Conservation (phyloP, 1,140 invertebrate species). For the Scaptomyza hsui region DNA sequence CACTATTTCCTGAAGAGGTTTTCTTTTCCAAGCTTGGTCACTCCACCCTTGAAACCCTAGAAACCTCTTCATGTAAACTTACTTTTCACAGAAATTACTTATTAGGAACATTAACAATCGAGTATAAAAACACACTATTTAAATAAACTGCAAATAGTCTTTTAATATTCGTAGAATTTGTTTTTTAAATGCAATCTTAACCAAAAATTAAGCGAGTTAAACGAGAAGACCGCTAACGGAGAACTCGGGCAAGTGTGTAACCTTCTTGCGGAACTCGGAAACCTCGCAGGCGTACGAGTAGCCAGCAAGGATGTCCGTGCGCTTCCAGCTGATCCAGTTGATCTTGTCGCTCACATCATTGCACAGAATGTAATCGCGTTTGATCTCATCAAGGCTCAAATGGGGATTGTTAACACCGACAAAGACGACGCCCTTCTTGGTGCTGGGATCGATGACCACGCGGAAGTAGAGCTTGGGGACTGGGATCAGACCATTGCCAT, state of each 20-base stretch:
- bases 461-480: conserved; percentile 87
- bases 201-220: conserved; percentile 8
- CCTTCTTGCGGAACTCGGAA: conserved; percentile 85
- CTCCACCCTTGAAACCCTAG: too few relatives aligned
- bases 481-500: conserved; percentile 78
- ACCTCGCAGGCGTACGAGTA: conserved; percentile 88
- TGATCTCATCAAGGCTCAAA: conserved; percentile 66
- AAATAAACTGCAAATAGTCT: background rate
- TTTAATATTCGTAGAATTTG: conserved; percentile 2
- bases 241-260: conserved; percentile 81
- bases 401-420: conserved; percentile 87
- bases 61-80: too few relatives aligned
- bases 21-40: too few relatives aligned
- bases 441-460: conserved; percentile 85
- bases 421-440: conserved; percentile 84
- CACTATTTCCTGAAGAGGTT: too few relatives aligned
- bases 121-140: background rate
- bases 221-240: conserved; percentile 63
- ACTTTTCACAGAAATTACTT: too few relatives aligned
- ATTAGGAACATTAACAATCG: background rate
- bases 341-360: conserved; percentile 84
- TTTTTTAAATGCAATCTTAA: conserved; percentile 8
- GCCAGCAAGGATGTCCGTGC: conserved; percentile 85
- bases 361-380: conserved; percentile 84
- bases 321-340: conserved; percentile 85